Conservation (phyloP, 2,888 invertebrate genomes). For the Parochlus steinenii region DNA sequence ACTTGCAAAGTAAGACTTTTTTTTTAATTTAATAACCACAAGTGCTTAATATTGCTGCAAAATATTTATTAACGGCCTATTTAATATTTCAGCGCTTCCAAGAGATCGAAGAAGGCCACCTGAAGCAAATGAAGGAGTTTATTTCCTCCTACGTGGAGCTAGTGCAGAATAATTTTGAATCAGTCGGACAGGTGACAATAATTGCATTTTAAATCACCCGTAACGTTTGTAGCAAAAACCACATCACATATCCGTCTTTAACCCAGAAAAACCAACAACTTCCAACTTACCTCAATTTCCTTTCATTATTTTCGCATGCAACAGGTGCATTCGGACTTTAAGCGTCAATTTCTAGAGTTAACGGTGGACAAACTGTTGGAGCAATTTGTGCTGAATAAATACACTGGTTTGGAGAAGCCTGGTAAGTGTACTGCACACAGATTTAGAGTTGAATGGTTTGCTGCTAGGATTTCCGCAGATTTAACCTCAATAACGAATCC, state of each 20-base stretch:
- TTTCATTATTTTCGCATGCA: constrained; percentile 1
- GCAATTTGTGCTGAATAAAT: constrained; percentile 82
- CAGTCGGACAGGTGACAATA: constrained; percentile 56
- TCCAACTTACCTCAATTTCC: neutral
- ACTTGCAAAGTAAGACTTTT: constrained; percentile 54
- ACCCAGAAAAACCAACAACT: neutral
- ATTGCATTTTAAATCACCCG: constrained; percentile 1
- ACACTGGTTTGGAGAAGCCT: constrained; percentile 86
- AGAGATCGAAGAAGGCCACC: constrained; percentile 82
- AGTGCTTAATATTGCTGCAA: constrained; percentile 19
- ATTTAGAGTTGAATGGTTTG: too few relatives aligned
- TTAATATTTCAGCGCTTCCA: constrained; percentile 56
- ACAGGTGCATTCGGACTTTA: constrained; percentile 82
- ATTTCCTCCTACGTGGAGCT: constrained; percentile 75
- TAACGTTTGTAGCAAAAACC: neutral
- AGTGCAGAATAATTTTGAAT: constrained; percentile 74
- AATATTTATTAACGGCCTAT: too few relatives aligned
- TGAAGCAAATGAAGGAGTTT: constrained; percentile 91
- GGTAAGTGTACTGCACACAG: constrained; percentile 46
- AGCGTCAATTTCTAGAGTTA: constrained; percentile 77
- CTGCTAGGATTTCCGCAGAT: too few relatives aligned
- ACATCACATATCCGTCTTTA: neutral
- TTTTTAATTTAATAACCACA: constrained; percentile 23
- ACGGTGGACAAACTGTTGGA: constrained; percentile 84
- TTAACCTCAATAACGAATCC: too few relatives aligned